Conservation (phyloP, 2,113 vertebrate genomes). For the Actinemys pallida region DNA sequence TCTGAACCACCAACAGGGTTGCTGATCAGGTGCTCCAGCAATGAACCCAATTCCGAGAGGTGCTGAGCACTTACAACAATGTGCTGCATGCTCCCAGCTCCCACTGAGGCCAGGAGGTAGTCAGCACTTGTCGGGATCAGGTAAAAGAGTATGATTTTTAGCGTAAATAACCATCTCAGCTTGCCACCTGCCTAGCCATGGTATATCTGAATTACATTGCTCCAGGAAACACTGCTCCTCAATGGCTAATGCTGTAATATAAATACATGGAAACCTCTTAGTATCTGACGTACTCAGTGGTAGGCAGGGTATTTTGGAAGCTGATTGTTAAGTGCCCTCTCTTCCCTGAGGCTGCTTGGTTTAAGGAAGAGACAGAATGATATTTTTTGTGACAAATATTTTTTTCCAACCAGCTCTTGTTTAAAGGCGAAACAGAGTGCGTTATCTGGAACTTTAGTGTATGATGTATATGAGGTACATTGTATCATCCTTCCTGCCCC, state of each 20-base stretch:
- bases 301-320: not conserved
- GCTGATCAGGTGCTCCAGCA: not conserved
- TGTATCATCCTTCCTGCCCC: not conserved
- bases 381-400: accelerated
- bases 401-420: not conserved
- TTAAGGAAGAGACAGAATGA: not conserved
- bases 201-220: slow-evolving; percentile 9
- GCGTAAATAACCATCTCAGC: not conserved
- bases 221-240: slow-evolving; percentile 19
- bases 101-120: not conserved
- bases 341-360: not conserved
- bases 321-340: not conserved
- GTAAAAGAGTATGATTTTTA: not conserved
- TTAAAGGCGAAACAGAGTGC: not conserved
- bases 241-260: not conserved
- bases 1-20: accelerated
- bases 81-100: too few species aligned
- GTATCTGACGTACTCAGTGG: not conserved
- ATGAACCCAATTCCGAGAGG: not conserved
- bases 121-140: not conserved
- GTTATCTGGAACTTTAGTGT: not conserved
- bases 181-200: slow-evolving; percentile 1
- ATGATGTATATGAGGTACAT: accelerated
- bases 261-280: not conserved
- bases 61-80: not conserved